These are phyloP conservation scores for Caenorhabditis doughertyi DNA, from an alignment of 2,888 invertebrate species.

Conservation along the genomic window DNA sequence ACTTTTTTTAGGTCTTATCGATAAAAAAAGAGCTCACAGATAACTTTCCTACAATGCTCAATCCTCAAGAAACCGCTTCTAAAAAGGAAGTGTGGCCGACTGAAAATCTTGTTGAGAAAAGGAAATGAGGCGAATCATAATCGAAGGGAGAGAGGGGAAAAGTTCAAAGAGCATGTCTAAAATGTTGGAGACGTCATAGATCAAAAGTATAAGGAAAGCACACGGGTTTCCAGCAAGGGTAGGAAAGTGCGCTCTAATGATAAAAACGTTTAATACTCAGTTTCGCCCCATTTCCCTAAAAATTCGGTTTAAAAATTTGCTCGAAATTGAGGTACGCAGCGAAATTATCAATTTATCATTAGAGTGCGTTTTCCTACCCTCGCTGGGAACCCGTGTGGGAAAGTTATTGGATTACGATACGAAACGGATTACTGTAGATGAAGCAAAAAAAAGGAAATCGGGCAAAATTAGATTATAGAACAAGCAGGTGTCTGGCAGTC, in stretches of 20 bases:
- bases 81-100: not conserved
- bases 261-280: too few relatives aligned
- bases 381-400: too few relatives aligned
- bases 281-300: too few relatives aligned
- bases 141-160: not conserved
- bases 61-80: not conserved
- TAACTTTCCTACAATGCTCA: not conserved
- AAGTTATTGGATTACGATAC: too few relatives aligned
- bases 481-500: not conserved
- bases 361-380: too few relatives aligned
- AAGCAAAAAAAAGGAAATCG: too few relatives aligned
- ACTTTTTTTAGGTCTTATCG: not conserved
- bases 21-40: not conserved
- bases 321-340: too few relatives aligned
- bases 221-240: too few relatives aligned
- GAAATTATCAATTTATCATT: too few relatives aligned
- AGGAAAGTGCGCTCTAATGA: too few relatives aligned
- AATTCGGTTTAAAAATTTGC: too few relatives aligned
- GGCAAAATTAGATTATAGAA: not conserved
- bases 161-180: not conserved
- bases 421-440: not conserved
- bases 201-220: not conserved
- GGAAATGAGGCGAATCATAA: not conserved
- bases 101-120: not conserved
- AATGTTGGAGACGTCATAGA: conserved; percentile 3